These are phyloP conservation scores for Tachina fera DNA, from an alignment of 2,888 invertebrate genomes.

Conservation along the genomic window DNA sequence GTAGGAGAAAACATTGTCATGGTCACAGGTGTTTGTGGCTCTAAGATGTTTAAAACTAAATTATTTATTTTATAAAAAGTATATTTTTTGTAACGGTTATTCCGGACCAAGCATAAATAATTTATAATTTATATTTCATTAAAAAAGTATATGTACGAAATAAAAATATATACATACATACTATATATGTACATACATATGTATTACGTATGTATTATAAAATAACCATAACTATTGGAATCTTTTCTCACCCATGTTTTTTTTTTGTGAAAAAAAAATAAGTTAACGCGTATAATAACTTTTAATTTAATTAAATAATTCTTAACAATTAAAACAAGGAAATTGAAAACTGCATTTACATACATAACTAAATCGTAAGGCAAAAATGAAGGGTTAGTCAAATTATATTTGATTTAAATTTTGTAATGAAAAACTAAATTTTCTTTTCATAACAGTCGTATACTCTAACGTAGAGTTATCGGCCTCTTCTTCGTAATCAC, in stretches of 20 bases:
- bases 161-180: too few relatives aligned
- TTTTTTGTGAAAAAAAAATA: not conserved
- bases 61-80: conserved; percentile 9
- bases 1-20: conserved; percentile 30
- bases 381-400: conserved; percentile 21
- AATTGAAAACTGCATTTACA: conserved; percentile 27
- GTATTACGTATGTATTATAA: too few relatives aligned
- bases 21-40: conserved; percentile 56
- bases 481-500: conserved; percentile 74
- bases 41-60: conserved; percentile 14
- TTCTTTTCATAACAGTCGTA: conserved; percentile 75
- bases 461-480: conserved; percentile 55
- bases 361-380: conserved; percentile 45
- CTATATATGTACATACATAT: too few relatives aligned
- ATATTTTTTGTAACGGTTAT: conserved; percentile 45
- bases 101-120: not conserved
- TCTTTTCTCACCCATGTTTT: not conserved
- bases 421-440: conserved; percentile 85
- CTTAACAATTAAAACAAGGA: conserved; percentile 26
- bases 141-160: too few relatives aligned
- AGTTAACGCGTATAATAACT: not conserved
- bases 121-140: not conserved
- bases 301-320: conserved; percentile 5
- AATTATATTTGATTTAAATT: conserved; percentile 88
- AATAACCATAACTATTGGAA: not conserved